phyloP scores from a whole-genome alignment of 2,888 invertebrate species.

The Aproaerema taeniolella region DNA sequence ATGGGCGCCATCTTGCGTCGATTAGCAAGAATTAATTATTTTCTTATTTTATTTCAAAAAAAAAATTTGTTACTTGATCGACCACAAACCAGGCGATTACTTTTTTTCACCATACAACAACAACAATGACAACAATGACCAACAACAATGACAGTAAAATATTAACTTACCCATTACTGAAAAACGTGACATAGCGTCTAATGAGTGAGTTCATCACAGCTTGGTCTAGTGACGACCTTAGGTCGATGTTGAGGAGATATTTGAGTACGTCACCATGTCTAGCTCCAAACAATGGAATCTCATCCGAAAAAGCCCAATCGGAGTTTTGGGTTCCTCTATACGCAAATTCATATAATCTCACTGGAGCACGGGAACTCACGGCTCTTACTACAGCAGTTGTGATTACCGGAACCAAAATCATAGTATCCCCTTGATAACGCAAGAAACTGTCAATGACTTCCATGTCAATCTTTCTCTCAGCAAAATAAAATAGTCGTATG shows the following conservation, averaged over 20 bases:
- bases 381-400: conserved; percentile 49
- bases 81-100: too few species aligned
- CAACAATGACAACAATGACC: too few species aligned
- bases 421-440: conserved; percentile 55
- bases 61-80: too few species aligned
- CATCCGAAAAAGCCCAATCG: conserved; percentile 46
- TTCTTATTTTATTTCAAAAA: too few species aligned
- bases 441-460: conserved; percentile 51
- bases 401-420: conserved; percentile 46
- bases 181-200: conserved; percentile 41
- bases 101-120: too few species aligned
- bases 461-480: conserved; percentile 34
- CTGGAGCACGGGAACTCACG: conserved; percentile 35
- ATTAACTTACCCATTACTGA: conserved; percentile 45
- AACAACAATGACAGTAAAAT: too few species aligned
- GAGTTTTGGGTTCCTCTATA: conserved; percentile 46
- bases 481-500: conserved; percentile 50
- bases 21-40: too few species aligned
- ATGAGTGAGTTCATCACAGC: conserved; percentile 33
- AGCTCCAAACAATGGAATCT: conserved; percentile 48
- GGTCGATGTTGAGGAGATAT: conserved; percentile 49
- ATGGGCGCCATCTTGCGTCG: too few species aligned
- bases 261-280: conserved; percentile 54
- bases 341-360: conserved; percentile 50
- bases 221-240: conserved; percentile 33